These are phyloP conservation scores for Heteromyza rotundicornis DNA, from an alignment of 2,888 invertebrate genomes.

Conservation along the genomic window DNA sequence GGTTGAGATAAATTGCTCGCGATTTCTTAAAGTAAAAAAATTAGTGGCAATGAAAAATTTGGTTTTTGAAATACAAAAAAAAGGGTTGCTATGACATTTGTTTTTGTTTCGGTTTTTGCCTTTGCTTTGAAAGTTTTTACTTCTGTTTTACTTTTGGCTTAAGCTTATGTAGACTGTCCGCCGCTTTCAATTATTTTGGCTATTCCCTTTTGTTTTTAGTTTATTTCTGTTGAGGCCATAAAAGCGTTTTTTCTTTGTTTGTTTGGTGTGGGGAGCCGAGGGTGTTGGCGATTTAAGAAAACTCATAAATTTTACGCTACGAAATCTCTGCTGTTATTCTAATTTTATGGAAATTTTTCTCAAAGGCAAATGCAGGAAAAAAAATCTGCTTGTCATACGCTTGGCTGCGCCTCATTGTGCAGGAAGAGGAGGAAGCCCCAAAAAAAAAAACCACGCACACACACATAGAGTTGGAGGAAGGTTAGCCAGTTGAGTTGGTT, in stretches of 20 bases:
- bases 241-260: too few species aligned
- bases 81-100: not conserved
- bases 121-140: too few species aligned
- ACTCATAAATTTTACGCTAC: not conserved
- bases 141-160: too few species aligned
- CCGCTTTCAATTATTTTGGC: not conserved
- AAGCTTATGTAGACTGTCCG: not conserved
- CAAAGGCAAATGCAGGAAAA: slow-evolving; percentile 26
- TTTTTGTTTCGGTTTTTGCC: not conserved
- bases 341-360: slow-evolving; percentile 49
- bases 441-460: too few species aligned
- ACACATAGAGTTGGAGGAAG: too few species aligned
- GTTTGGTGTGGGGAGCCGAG: not conserved
- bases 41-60: not conserved
- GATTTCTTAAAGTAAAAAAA: not conserved
- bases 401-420: slow-evolving; percentile 55
- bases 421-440: slow-evolving; percentile 17
- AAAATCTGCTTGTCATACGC: slow-evolving; percentile 53
- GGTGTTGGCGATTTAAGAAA: not conserved
- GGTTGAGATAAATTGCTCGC: not conserved
- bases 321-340: slow-evolving; percentile 54
- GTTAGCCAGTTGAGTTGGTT: not conserved
- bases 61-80: not conserved
- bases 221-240: too few species aligned
- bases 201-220: slow-evolving; percentile 13